Percentiles rank a stretch among this genome's conserved stretches.
Evolutionary conservation across 2,797 vertebrate genomes (phyloP).

Genomic region (Liasis olivaceus): DNA sequence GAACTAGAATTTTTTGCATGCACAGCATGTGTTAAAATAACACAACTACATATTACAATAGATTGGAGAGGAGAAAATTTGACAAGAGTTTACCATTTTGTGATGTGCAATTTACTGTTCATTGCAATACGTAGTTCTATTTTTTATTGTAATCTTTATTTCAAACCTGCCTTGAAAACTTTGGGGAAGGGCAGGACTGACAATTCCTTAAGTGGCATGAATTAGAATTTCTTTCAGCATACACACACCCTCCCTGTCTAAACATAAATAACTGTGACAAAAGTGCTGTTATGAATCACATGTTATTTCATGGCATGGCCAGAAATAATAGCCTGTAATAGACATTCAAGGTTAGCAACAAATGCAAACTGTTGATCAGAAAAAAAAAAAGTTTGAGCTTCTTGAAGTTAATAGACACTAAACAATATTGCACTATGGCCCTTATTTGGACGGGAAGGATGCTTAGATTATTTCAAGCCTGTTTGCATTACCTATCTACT

Average conservation of each 20-base stretch:
- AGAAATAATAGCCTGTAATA: neutral
- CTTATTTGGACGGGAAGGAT: neutral
- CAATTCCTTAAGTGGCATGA: neutral
- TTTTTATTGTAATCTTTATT: neutral
- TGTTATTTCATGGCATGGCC: neutral
- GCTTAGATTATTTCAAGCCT: neutral
- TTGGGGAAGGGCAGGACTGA: too few species aligned
- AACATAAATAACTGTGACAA: neutral
- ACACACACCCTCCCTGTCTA: neutral
- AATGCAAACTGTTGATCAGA: neutral
- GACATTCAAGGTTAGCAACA: neutral
- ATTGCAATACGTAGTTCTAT: neutral
- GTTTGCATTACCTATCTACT: neutral
- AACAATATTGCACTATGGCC: neutral
- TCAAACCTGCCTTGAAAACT: too few species aligned
- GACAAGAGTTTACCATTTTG: neutral
- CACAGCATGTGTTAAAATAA: neutral
- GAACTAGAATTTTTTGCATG: neutral
- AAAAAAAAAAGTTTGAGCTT: neutral
- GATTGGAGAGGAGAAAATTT: neutral
- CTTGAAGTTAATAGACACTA: neutral
- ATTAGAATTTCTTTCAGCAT: neutral
- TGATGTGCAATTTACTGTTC: neutral
- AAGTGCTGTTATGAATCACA: neutral
- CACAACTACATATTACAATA: neutral